Evolutionary conservation across 2,888 invertebrate genomes (phyloP).

Genomic region (Napeogenes inachia): DNA sequence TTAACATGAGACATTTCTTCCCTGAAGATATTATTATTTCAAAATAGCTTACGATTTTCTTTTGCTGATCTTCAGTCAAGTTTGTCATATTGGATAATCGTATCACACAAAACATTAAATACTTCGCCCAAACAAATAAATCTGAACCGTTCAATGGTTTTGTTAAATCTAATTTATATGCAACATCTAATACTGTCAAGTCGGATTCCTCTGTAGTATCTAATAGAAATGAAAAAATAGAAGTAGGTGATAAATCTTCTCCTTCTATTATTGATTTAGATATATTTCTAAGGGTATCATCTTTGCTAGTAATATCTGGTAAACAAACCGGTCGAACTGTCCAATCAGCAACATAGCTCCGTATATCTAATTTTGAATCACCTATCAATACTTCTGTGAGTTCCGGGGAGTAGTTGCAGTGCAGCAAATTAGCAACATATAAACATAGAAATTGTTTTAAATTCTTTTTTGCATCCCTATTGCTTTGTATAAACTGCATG

Average conservation of each 20-base stretch:
- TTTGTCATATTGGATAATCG: slow-evolving; percentile 52
- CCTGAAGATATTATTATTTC: slow-evolving; percentile 52
- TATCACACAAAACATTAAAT: slow-evolving; percentile 59
- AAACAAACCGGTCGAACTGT: slow-evolving; percentile 47
- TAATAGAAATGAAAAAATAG: slow-evolving; percentile 52
- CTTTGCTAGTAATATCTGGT: slow-evolving; percentile 51
- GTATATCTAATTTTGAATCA: slow-evolving; percentile 64
- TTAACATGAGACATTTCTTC: slow-evolving; percentile 50
- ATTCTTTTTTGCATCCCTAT: slow-evolving; percentile 55
- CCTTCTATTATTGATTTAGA: slow-evolving; percentile 62
- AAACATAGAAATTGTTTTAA: slow-evolving; percentile 62
- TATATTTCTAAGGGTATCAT: slow-evolving; percentile 52
- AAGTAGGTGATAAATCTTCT: slow-evolving; percentile 45
- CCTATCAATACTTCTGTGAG: slow-evolving; percentile 69
- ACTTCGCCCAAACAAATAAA: slow-evolving; percentile 63
- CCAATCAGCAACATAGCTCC: slow-evolving; percentile 76
- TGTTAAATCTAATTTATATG: slow-evolving; percentile 45
- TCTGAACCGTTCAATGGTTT: slow-evolving; percentile 53
- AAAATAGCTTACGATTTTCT: slow-evolving; percentile 51
- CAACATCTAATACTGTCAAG: slow-evolving; percentile 38
- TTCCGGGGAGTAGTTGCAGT: slow-evolving; percentile 76
- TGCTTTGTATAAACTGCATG: slow-evolving; percentile 53
- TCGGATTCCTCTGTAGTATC: slow-evolving; percentile 43
- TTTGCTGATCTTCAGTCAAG: slow-evolving; percentile 43
- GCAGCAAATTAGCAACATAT: slow-evolving; percentile 75